Evolutionary conservation across 2,888 invertebrate species (phyloP).

Genomic region (Hypomecis atomaria): DNA sequence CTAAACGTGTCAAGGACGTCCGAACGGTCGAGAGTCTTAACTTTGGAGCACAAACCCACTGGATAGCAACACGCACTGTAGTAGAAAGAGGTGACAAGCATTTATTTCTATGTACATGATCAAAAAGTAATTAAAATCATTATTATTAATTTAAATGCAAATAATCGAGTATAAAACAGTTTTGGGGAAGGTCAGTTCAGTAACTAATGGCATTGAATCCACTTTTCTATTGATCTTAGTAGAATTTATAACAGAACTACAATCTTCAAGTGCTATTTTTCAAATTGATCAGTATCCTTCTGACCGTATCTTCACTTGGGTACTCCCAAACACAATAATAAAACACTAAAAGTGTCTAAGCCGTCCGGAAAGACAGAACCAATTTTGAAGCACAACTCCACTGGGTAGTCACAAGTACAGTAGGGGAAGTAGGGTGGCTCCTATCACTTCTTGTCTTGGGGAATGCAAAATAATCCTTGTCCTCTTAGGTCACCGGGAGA

Average conservation of each 20-base stretch:
- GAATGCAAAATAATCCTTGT: too few relatives aligned
- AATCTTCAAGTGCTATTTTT: too few relatives aligned
- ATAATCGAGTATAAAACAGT: too few relatives aligned
- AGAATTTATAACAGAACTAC: too few relatives aligned
- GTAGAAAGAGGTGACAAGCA: constrained; percentile 5
- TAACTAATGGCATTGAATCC: too few relatives aligned
- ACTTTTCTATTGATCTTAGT: too few relatives aligned
- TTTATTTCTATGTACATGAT: too few relatives aligned
- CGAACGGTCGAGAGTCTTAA: constrained; percentile 25
- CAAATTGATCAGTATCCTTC: constrained; percentile 22
- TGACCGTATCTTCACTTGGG: constrained; percentile 17
- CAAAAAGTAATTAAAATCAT: too few relatives aligned
- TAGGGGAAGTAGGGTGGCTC: constrained; percentile 1
- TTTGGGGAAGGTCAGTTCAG: too few relatives aligned
- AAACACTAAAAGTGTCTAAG: constrained; percentile 26
- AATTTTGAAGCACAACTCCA: constrained; percentile 37
- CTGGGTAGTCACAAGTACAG: constrained; percentile 9
- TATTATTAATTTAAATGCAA: too few relatives aligned
- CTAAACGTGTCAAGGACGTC: constrained; percentile 17
- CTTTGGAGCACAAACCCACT: constrained; percentile 35
- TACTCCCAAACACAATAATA: constrained; percentile 29
- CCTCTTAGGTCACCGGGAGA: too few relatives aligned
- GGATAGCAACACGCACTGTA: constrained; percentile 5
- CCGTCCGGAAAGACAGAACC: constrained; percentile 19
- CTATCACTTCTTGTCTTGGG: too few relatives aligned